Evolutionary conservation across 2,888 invertebrate genomes (phyloP).

Genomic region (Meghimatium bilineatum): DNA sequence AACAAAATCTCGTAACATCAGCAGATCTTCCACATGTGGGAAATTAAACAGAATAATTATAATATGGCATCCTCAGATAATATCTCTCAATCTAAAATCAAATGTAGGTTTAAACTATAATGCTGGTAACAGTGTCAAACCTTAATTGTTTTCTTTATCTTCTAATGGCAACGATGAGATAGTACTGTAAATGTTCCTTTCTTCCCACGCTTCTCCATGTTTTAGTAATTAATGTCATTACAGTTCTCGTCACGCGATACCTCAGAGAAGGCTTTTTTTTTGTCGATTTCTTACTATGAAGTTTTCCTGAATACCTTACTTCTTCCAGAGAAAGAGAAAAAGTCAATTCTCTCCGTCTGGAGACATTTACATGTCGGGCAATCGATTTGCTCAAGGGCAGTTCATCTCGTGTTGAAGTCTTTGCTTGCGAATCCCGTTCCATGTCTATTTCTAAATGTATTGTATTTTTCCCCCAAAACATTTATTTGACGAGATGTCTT

Average conservation of each 20-base stretch:
- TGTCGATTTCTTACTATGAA: not conserved
- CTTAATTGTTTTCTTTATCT: too few species aligned
- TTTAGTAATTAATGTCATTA: not conserved
- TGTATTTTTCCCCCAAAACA: not conserved
- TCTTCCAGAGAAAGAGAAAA: not conserved
- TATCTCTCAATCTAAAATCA: too few species aligned
- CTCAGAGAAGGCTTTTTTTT: too few species aligned
- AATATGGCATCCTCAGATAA: too few species aligned
- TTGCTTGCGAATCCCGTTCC: not conserved
- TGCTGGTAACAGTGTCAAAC: too few species aligned
- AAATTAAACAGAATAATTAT: too few species aligned
- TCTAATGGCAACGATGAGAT: too few species aligned
- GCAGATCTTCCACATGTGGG: too few species aligned
- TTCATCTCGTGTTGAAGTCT: not conserved
- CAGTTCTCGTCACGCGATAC: not conserved
- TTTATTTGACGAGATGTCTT: conserved; percentile 1
- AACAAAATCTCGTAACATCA: too few species aligned
- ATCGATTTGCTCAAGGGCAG: not conserved
- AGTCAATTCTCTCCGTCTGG: conserved; percentile 19
- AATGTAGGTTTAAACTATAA: too few species aligned
- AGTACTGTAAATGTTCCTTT: too few species aligned
- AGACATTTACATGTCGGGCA: not conserved
- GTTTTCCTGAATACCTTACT: not conserved
- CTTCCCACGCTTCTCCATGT: conserved; percentile 11
- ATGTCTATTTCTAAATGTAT: conserved; percentile 19